Percentiles rank a stretch among this genome's conserved stretches.
These are phyloP conservation scores for Nomada flava DNA, from an alignment of 2,888 invertebrate species.

Conservation along the genomic window DNA sequence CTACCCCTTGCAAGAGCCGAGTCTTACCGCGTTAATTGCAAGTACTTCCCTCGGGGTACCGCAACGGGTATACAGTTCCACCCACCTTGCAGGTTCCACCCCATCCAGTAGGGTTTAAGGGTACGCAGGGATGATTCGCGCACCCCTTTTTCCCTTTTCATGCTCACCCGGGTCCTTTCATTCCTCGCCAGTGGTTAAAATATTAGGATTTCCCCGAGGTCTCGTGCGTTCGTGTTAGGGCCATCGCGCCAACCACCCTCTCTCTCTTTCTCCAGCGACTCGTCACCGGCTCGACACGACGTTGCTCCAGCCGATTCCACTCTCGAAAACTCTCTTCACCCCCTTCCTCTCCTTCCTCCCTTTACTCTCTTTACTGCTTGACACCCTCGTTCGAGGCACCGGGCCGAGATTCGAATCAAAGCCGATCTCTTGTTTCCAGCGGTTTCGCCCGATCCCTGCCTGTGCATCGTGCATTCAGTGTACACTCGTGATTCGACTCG, in stretches of 20 bases:
- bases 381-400: slow-evolving; percentile 33
- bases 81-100: slow-evolving; percentile 52
- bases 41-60: slow-evolving; percentile 79
- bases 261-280: slow-evolving; percentile 8
- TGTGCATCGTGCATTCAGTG: too few species aligned
- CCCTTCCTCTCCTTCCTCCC: not conserved
- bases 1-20: slow-evolving; percentile 69
- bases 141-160: slow-evolving; percentile 75
- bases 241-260: slow-evolving; percentile 12
- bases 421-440: not conserved
- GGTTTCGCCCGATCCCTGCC: not conserved
- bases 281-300: slow-evolving; percentile 45
- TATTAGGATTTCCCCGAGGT: slow-evolving; percentile 76
- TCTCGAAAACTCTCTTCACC: slow-evolving; percentile 30
- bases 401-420: slow-evolving; percentile 43
- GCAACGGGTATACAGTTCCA: slow-evolving; percentile 70
- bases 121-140: slow-evolving; percentile 67
- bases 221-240: slow-evolving; percentile 51
- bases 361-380: slow-evolving; percentile 17
- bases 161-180: slow-evolving; percentile 74
- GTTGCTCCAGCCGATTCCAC: slow-evolving; percentile 40
- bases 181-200: slow-evolving; percentile 76
- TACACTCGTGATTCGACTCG: not conserved
- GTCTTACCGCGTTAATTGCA: slow-evolving; percentile 80
- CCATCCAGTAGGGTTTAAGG: slow-evolving; percentile 59